phyloP scores from a whole-genome alignment of 2,888 invertebrate species.

The Tineola bisselliella region DNA sequence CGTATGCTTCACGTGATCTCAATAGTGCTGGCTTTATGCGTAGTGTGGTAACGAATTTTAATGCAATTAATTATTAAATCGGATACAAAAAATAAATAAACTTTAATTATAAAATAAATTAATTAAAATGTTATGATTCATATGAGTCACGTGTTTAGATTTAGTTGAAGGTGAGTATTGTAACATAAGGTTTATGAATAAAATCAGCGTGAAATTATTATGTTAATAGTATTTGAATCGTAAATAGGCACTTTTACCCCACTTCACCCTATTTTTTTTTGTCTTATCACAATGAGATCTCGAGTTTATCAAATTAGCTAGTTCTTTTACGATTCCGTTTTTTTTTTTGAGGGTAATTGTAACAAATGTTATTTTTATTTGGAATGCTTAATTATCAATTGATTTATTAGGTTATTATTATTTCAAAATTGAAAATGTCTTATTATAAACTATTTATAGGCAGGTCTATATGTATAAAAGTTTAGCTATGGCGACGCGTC shows the following conservation, averaged over 20 bases:
- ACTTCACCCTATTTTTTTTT: conserved; percentile 13
- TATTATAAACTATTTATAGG: no score
- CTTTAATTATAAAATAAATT: no score
- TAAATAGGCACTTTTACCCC: conserved; percentile 11
- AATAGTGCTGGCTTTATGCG: no score
- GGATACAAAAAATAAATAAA: no score
- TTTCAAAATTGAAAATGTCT: no score
- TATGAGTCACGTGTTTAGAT: conserved; percentile 13
- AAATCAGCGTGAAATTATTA: conserved; percentile 45
- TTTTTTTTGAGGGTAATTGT: background rate
- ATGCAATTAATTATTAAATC: no score
- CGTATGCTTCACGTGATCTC: no score
- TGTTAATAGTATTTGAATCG: conserved; percentile 23
- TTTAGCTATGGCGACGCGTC: no score
- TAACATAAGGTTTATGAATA: conserved; percentile 48
- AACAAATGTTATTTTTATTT: background rate
- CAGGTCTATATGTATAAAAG: no score
- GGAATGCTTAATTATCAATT: background rate
- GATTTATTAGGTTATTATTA: no score
- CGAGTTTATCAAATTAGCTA: background rate
- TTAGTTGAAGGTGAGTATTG: conserved; percentile 15
- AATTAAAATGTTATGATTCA: background rate
- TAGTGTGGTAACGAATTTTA: no score
- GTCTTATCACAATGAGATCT: conserved; percentile 1
- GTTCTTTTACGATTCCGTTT: background rate